Evolutionary conservation across 2,888 invertebrate genomes (phyloP).

Genomic region (Rhogogaster chlorosoma): DNA sequence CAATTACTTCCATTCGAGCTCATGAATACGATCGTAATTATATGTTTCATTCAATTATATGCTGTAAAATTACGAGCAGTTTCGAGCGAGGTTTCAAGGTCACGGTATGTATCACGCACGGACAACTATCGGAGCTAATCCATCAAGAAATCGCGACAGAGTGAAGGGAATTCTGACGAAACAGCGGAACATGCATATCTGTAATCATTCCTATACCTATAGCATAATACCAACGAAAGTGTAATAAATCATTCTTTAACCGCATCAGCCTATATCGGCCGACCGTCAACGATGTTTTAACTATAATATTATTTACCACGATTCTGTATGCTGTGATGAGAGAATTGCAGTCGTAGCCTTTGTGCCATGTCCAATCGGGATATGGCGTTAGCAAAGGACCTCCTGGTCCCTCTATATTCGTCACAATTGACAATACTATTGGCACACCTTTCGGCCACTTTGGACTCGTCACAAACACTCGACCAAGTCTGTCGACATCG

Average conservation of each 20-base stretch:
- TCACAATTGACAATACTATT: constrained; percentile 72
- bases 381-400: constrained; percentile 74
- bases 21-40: background rate
- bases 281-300: background rate
- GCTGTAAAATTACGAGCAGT: background rate
- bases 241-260: background rate
- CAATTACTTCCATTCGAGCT: background rate
- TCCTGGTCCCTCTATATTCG: constrained; percentile 66
- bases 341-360: constrained; percentile 68
- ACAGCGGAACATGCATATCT: constrained; percentile 9
- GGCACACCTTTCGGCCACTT: constrained; percentile 75
- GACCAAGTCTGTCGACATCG: constrained; percentile 71
- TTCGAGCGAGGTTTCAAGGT: background rate
- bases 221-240: background rate
- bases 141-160: background rate
- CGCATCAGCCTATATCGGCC: background rate
- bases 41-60: background rate
- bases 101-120: background rate
- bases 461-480: constrained; percentile 75
- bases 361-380: constrained; percentile 74
- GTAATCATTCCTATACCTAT: background rate
- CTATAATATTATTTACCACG: constrained; percentile 70
- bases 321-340: constrained; percentile 75
- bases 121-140: background rate
- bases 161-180: background rate